phyloP scores from a whole-genome alignment of 2,888 invertebrate species.

The Acheta domesticus region DNA sequence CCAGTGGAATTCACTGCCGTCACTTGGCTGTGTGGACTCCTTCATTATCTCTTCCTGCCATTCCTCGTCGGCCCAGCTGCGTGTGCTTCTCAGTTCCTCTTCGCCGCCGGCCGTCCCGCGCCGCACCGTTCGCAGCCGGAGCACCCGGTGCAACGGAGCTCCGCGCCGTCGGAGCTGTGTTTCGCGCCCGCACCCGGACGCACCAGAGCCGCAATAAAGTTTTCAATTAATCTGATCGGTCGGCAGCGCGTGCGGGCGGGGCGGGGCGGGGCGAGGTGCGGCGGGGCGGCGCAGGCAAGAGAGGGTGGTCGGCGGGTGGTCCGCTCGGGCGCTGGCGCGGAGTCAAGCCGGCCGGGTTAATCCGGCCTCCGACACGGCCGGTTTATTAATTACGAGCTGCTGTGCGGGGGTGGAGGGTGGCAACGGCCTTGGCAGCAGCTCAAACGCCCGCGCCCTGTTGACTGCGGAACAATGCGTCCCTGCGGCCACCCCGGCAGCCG shows the following conservation, averaged over 20 bases:
- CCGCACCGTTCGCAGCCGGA: too few relatives aligned
- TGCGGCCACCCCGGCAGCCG: not conserved
- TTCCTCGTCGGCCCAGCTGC: too few relatives aligned
- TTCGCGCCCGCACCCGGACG: not conserved
- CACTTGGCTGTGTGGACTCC: too few relatives aligned
- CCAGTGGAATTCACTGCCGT: too few relatives aligned
- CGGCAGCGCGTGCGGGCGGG: not conserved
- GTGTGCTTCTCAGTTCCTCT: not conserved
- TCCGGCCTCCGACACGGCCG: constrained; percentile 2
- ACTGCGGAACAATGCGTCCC: constrained; percentile 18
- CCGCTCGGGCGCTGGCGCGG: not conserved
- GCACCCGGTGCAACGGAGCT: too few relatives aligned
- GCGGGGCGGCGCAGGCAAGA: too few relatives aligned
- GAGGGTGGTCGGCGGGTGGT: not conserved
- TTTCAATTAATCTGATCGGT: constrained; percentile 18
- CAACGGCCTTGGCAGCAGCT: not conserved
- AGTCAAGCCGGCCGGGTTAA: constrained; percentile 18
- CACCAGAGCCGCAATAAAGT: constrained; percentile 2
- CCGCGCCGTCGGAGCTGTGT: not conserved
- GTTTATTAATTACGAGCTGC: constrained; percentile 18
- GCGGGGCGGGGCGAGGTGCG: not conserved
- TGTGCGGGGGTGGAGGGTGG: not conserved
- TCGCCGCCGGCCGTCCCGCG: too few relatives aligned
- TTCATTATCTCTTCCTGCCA: too few relatives aligned
- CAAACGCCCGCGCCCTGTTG: constrained; percentile 18